Percentiles rank a stretch among this genome's conserved stretches.
Evolutionary conservation across 1,140 invertebrate species (phyloP).

Genomic region (Macrocentrus cingulum): DNA sequence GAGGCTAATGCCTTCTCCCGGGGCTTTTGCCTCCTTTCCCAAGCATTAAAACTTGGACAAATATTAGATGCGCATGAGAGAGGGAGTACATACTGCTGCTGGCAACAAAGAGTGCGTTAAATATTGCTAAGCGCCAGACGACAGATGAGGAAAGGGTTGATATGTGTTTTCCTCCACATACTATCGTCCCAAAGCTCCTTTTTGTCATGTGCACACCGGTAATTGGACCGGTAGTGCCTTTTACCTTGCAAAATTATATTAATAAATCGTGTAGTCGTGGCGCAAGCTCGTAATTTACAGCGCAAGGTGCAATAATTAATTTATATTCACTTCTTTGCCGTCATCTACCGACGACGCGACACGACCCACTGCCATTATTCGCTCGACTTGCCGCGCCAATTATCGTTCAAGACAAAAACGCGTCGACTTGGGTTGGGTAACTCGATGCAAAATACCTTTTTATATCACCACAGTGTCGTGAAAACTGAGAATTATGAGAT

Average conservation of each 20-base stretch:
- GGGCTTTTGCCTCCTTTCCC: conserved; percentile 34
- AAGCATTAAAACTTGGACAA: conserved; percentile 41
- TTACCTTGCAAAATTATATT: conserved; percentile 36
- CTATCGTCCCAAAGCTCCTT: not conserved
- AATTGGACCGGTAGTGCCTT: conserved; percentile 36
- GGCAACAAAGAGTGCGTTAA: conserved; percentile 15
- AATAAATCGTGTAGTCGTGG: conserved; percentile 32
- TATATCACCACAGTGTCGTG: too few relatives aligned
- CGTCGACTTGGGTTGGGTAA: too few relatives aligned
- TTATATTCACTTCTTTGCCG: conserved; percentile 22
- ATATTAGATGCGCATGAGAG: conserved; percentile 27
- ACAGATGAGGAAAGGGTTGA: not conserved
- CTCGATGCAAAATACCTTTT: too few relatives aligned
- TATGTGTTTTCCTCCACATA: too few relatives aligned
- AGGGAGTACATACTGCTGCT: not conserved
- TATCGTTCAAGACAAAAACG: conserved; percentile 16
- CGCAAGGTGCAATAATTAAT: conserved; percentile 34
- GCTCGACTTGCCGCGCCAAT: not conserved
- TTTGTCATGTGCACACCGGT: conserved; percentile 31
- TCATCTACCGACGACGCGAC: conserved; percentile 4
- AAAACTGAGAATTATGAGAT: too few relatives aligned
- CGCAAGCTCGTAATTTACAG: conserved; percentile 28
- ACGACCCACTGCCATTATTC: too few relatives aligned
- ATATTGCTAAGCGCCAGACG: conserved; percentile 15
- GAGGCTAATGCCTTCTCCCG: conserved; percentile 42